Conservation (phyloP, 1,140 invertebrate genomes). For the Ceratina japonica region DNA sequence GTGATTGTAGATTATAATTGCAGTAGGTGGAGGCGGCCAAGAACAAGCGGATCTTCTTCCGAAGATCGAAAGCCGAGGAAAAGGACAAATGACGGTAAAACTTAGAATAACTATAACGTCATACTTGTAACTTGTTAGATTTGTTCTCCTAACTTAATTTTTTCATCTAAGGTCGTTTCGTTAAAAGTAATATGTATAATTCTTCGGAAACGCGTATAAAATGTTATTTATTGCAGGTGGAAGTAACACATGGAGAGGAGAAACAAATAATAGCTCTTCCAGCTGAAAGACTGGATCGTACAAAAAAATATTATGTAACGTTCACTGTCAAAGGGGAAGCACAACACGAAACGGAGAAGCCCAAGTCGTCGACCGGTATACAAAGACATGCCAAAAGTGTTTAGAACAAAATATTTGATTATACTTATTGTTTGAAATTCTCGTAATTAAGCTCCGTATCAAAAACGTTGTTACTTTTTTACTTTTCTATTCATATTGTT, state of each 20-base stretch:
- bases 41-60: conserved; percentile 75
- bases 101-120: background rate
- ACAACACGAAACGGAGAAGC: conserved; percentile 58
- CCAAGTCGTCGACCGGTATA: conserved; percentile 59
- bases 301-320: conserved; percentile 93
- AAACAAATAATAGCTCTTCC: conserved; percentile 92
- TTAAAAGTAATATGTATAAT: background rate
- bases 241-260: conserved; percentile 88
- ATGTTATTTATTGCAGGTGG: conserved; percentile 76
- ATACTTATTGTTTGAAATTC: background rate
- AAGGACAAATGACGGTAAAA: conserved; percentile 77
- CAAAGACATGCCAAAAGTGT: conserved; percentile 74
- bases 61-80: conserved; percentile 76
- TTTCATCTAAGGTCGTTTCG: background rate
- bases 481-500: conserved; percentile 20
- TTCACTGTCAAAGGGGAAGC: conserved; percentile 89
- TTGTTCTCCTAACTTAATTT: background rate
- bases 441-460: background rate
- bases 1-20: conserved; percentile 79
- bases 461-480: conserved; percentile 8
- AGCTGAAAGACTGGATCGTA: conserved; percentile 90
- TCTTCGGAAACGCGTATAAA: too few relatives aligned
- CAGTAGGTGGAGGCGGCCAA: conserved; percentile 77
- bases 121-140: background rate
- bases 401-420: conserved; percentile 45